These are phyloP conservation scores for Dorcus parallelipipedus DNA, from an alignment of 2,888 invertebrate species.

Conservation along the genomic window DNA sequence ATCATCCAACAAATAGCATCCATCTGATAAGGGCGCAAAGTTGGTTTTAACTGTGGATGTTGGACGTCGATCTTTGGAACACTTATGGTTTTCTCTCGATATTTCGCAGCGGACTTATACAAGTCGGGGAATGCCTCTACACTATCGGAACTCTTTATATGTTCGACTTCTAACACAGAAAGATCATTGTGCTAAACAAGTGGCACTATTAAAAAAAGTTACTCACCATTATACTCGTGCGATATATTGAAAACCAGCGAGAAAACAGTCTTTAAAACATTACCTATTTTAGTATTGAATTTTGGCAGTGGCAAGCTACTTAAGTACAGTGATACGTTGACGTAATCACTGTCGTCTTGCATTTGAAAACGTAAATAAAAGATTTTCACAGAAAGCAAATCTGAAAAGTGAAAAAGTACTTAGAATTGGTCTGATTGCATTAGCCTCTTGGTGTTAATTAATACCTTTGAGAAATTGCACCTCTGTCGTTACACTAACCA, in stretches of 20 bases:
- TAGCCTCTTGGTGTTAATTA: background rate
- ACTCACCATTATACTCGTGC: slow-evolving; percentile 16
- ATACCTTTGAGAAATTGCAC: slow-evolving; percentile 34
- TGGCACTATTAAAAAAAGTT: slow-evolving; percentile 1
- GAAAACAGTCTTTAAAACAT: slow-evolving; percentile 32
- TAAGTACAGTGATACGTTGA: slow-evolving; percentile 35
- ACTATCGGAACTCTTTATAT: slow-evolving; percentile 16
- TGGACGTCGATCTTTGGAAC: slow-evolving; percentile 32
- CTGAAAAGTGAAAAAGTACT: slow-evolving; percentile 25
- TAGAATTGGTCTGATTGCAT: background rate
- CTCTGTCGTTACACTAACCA: slow-evolving; percentile 30
- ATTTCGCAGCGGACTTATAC: slow-evolving; percentile 22
- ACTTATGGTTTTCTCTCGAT: background rate
- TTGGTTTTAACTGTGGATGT: slow-evolving; percentile 52
- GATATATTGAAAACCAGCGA: slow-evolving; percentile 29
- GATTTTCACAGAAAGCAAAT: slow-evolving; percentile 33
- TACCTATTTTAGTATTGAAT: slow-evolving; percentile 31
- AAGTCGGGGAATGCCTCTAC: slow-evolving; percentile 22
- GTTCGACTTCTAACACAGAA: slow-evolving; percentile 15
- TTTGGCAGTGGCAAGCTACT: slow-evolving; percentile 34
- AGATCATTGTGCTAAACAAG: background rate
- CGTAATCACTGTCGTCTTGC: slow-evolving; percentile 24
- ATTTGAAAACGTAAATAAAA: slow-evolving; percentile 31
- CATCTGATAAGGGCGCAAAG: slow-evolving; percentile 62
- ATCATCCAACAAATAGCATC: slow-evolving; percentile 70